These are phyloP conservation scores for Lophius piscatorius DNA, from an alignment of 2,113 vertebrate genomes.

Conservation along the genomic window DNA sequence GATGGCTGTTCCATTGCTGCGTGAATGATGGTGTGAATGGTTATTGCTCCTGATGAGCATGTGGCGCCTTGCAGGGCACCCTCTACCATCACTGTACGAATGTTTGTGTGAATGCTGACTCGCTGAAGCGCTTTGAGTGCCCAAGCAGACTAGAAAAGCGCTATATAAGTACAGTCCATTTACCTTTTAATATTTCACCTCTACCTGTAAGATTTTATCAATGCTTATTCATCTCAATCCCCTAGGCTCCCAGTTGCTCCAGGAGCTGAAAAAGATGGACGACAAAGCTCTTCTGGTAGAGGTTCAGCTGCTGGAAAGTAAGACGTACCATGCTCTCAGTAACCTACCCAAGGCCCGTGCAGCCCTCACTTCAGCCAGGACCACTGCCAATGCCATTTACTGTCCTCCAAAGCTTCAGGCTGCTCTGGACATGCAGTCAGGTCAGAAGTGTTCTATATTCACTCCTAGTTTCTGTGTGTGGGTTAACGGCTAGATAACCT, in stretches of 20 bases:
- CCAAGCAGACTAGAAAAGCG: no score
- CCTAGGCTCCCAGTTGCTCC: conserved; percentile 91
- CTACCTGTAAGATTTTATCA: no score
- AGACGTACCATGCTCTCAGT: conserved; percentile 98
- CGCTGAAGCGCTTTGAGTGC: no score
- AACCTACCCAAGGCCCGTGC: conserved; percentile 98
- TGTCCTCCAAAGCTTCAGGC: conserved; percentile 98
- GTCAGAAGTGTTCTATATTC: conserved; percentile 58
- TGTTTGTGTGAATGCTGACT: no score
- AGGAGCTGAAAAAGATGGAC: conserved; percentile 99
- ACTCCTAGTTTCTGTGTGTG: not conserved
- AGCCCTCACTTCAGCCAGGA: conserved; percentile 97
- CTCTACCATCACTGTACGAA: no score
- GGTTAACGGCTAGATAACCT: accelerated
- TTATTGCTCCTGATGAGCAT: no score
- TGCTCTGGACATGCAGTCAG: conserved; percentile 99
- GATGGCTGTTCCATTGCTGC: no score
- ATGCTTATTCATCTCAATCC: not conserved
- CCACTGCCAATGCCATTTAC: conserved; percentile 98
- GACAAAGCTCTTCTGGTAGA: conserved; percentile 99
- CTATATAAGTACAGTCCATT: no score
- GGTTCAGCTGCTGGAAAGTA: conserved; percentile 97
- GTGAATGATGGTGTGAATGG: no score
- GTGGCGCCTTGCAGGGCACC: no score
- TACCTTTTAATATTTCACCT: no score